Conservation (phyloP, 1,140 invertebrate genomes). For the Trinorchestia longiramus region DNA sequence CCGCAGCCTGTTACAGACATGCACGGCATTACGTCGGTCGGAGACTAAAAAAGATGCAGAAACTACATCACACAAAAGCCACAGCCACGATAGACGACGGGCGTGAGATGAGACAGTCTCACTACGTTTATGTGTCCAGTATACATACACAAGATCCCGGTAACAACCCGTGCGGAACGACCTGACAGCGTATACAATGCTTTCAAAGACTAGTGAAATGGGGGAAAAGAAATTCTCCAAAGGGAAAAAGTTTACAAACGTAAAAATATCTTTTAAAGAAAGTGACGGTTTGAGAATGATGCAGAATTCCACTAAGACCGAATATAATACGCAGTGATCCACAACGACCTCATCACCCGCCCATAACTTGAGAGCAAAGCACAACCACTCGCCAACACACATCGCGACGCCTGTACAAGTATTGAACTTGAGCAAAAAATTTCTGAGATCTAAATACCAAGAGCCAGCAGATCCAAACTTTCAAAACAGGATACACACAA, state of each 20-base stretch:
- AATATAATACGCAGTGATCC: not conserved
- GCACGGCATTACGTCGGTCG: too few relatives aligned
- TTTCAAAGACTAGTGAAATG: not conserved
- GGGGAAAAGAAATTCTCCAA: not conserved
- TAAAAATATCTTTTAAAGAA: not conserved
- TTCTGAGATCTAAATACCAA: not conserved
- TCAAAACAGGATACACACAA: not conserved
- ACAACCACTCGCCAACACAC: not conserved
- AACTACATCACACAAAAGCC: too few relatives aligned
- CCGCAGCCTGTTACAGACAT: too few relatives aligned
- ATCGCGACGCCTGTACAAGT: not conserved
- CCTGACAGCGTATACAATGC: not conserved
- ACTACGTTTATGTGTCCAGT: too few relatives aligned
- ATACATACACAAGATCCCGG: too few relatives aligned
- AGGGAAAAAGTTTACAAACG: not conserved
- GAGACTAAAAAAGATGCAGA: too few relatives aligned
- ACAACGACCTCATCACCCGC: not conserved
- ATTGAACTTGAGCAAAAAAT: not conserved
- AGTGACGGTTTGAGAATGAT: not conserved
- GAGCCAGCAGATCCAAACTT: not conserved
- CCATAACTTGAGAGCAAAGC: not conserved
- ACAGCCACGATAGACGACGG: too few relatives aligned
- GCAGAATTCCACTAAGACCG: not conserved
- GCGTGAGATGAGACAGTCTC: too few relatives aligned
- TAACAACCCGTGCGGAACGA: not conserved